A percentile compares a stretch with the other conserved stretches of the same genome.
Conservation (phyloP, 2,113 vertebrate species). For the Sapajus apella region DNA sequence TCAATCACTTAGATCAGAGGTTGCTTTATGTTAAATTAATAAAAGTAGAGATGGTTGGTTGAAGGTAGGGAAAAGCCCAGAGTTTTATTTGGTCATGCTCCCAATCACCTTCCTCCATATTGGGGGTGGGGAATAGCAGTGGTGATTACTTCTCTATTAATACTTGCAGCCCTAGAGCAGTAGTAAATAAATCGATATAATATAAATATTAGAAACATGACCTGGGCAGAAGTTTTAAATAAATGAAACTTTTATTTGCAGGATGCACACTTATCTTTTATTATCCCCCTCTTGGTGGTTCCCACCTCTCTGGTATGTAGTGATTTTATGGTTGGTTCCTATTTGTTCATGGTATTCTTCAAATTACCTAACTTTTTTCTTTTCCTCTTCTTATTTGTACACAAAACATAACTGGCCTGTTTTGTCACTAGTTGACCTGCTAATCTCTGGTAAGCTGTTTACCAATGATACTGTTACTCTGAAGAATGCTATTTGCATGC, state of each 20-base stretch:
- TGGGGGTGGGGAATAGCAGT: not conserved
- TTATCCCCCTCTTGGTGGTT: not conserved
- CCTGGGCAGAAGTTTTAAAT: not conserved
- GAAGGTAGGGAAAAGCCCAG: not conserved
- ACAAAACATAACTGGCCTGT: not conserved
- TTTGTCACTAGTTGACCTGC: not conserved
- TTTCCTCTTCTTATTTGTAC: not conserved
- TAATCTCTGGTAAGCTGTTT: not conserved
- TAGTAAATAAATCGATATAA: not conserved
- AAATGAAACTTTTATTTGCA: not conserved
- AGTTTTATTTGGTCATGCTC: not conserved
- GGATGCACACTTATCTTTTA: not conserved
- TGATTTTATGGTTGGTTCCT: not conserved
- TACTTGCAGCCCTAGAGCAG: not conserved
- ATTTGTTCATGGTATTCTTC: not conserved
- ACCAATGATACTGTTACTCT: not conserved
- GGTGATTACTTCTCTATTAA: not conserved
- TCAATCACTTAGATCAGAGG: not conserved
- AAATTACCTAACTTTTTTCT: not conserved
- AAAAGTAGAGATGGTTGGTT: not conserved
- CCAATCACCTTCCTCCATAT: not conserved
- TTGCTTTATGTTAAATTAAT: not conserved
- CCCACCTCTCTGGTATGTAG: not conserved
- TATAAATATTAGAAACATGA: not conserved
- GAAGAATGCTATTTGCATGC: not conserved